These are phyloP conservation scores for Idris sp. DNA, from an alignment of 1,140 invertebrate species.

Conservation along the genomic window DNA sequence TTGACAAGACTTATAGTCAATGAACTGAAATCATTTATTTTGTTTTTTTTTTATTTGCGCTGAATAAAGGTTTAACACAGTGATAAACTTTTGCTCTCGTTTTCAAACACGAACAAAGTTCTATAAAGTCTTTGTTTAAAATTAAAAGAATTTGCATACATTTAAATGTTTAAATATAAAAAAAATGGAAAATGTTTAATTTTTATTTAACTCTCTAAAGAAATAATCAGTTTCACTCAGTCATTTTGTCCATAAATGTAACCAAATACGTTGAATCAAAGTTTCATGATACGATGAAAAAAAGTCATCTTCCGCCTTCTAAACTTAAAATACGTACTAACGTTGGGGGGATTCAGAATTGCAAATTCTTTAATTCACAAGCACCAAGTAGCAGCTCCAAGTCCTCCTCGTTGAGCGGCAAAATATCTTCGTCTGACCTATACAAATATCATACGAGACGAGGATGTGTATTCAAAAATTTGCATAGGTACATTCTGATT, in stretches of 20 bases:
- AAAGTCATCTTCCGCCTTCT: slow-evolving; percentile 52
- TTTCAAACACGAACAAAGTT: background rate
- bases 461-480: slow-evolving; percentile 79
- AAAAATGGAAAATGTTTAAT: too few relatives aligned
- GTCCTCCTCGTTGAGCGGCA: slow-evolving; percentile 62
- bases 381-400: slow-evolving; percentile 56
- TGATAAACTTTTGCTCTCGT: slow-evolving; percentile 6
- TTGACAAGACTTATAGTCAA: slow-evolving; percentile 26
- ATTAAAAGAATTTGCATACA: too few relatives aligned
- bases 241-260: too few relatives aligned
- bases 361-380: slow-evolving; percentile 79
- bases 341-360: slow-evolving; percentile 77
- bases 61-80: background rate
- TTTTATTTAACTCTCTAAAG: too few relatives aligned
- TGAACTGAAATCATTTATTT: slow-evolving; percentile 45
- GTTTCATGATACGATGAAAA: slow-evolving; percentile 48
- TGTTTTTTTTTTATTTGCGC: slow-evolving; percentile 6
- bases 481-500: slow-evolving; percentile 80
- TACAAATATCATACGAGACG: slow-evolving; percentile 76
- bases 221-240: too few relatives aligned
- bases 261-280: slow-evolving; percentile 43
- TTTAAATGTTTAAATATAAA: too few relatives aligned
- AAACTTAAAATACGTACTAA: slow-evolving; percentile 64
- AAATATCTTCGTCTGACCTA: slow-evolving; percentile 78
- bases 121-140: too few relatives aligned